Evolutionary conservation across 23 tunicate species (phyloP).

Genomic region (Ascidia mentula): DNA sequence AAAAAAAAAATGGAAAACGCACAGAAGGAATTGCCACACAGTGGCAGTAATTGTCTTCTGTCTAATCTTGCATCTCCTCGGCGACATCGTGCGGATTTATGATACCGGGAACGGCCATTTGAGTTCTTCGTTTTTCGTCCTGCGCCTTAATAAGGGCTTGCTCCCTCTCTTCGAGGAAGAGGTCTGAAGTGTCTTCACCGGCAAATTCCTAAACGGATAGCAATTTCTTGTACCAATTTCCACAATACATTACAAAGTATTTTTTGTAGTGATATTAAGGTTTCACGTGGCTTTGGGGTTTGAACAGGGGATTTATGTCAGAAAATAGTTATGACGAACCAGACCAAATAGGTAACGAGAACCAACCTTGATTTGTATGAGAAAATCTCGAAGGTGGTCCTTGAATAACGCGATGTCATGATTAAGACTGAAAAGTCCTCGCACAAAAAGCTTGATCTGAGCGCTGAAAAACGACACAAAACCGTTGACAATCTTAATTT

Average conservation of each 20-base stretch:
- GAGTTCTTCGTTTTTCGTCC: conserved; percentile 84
- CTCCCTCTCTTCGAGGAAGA: conserved; percentile 94
- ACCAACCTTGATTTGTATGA: conserved; percentile 95
- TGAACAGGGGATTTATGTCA: too few species aligned
- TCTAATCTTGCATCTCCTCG: conserved; percentile 91
- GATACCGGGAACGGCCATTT: conserved; percentile 94
- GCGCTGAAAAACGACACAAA: conserved; percentile 58
- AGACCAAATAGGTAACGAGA: too few species aligned
- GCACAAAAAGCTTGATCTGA: conserved; percentile 97
- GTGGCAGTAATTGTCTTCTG: background rate
- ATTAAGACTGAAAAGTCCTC: conserved; percentile 95
- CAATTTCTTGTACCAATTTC: too few species aligned
- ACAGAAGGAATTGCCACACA: background rate
- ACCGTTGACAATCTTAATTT: background rate
- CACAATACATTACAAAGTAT: too few species aligned
- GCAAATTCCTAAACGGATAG: conserved; percentile 76
- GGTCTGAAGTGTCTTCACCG: conserved; percentile 95
- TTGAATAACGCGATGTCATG: conserved; percentile 94
- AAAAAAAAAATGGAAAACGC: background rate
- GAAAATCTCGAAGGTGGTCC: conserved; percentile 97
- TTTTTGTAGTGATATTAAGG: too few species aligned
- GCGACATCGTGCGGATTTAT: conserved; percentile 95
- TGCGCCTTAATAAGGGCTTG: conserved; percentile 72
- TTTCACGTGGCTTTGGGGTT: too few species aligned
- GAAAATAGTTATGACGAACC: too few species aligned